Conservation (phyloP, 1,140 invertebrate genomes). For the Whitmania pigra region DNA sequence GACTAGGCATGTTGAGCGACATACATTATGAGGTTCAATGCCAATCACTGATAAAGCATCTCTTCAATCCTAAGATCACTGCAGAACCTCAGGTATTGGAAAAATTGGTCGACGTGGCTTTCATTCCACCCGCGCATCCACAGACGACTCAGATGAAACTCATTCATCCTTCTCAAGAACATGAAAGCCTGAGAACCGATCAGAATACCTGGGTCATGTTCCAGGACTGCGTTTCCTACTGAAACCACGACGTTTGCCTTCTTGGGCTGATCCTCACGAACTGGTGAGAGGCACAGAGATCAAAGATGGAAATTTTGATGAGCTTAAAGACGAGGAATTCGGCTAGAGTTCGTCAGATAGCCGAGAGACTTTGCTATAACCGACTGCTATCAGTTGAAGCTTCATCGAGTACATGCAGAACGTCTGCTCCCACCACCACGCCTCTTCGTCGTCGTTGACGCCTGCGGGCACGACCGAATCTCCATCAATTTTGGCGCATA, state of each 20-base stretch:
- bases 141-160: neutral
- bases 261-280: conserved; percentile 22
- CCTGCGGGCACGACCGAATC: neutral
- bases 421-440: conserved; percentile 15
- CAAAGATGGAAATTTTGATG: neutral
- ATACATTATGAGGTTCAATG: conserved; percentile 13
- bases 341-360: neutral
- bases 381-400: conserved; percentile 15
- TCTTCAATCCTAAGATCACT: conserved; percentile 13
- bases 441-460: neutral
- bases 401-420: conserved; percentile 19
- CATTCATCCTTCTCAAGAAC: neutral
- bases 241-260: conserved; percentile 19
- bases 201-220: conserved; percentile 19
- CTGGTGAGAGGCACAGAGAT: conserved; percentile 7
- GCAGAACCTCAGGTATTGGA: conserved; percentile 4
- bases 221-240: conserved; percentile 19
- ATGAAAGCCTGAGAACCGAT: neutral
- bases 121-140: conserved; percentile 18
- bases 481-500: neutral
- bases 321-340: neutral
- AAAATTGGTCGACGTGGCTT: conserved; percentile 15
- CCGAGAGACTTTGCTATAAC: neutral
- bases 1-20: neutral
- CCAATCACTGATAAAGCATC: conserved; percentile 15